Conservation (phyloP, 2,888 invertebrate species). For the Lottia gigantea region DNA sequence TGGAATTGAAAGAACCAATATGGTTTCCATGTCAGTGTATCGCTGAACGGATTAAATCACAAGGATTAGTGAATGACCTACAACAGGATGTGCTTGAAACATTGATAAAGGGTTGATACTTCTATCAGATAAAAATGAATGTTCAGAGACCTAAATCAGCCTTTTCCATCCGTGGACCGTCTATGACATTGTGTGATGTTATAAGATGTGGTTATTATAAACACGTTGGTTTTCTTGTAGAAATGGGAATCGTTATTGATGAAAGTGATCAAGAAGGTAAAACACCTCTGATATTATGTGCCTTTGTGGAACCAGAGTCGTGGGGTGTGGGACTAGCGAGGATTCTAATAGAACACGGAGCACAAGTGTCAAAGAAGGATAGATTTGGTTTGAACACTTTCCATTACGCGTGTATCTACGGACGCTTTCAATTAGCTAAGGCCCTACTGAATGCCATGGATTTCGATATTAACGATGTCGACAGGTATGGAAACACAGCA, state of each 20-base stretch:
- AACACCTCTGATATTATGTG: conserved; percentile 62
- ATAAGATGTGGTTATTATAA: conserved; percentile 62
- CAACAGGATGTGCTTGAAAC: no score
- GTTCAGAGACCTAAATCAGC: conserved; percentile 29
- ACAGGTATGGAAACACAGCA: conserved; percentile 62
- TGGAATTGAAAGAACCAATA: no score
- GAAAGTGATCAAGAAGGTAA: conserved; percentile 49
- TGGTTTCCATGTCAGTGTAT: no score
- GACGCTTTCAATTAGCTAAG: conserved; percentile 47
- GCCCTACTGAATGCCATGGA: conserved; percentile 62
- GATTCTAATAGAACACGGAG: conserved; percentile 63
- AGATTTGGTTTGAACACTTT: conserved; percentile 59
- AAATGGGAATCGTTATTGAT: conserved; percentile 53
- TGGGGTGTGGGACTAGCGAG: conserved; percentile 65
- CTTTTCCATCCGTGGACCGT: conserved; percentile 27
- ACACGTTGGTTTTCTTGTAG: conserved; percentile 62
- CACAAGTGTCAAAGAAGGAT: conserved; percentile 49
- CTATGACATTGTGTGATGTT: conserved; percentile 41
- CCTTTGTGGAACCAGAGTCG: conserved; percentile 55
- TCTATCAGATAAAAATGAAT: no score
- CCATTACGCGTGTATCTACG: conserved; percentile 64
- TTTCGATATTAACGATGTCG: conserved; percentile 57
- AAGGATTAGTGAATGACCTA: no score
- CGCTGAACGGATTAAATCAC: no score
- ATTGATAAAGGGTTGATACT: no score